These are phyloP conservation scores for Erebia epiphron DNA, from an alignment of 2,888 invertebrate genomes.

Conservation along the genomic window DNA sequence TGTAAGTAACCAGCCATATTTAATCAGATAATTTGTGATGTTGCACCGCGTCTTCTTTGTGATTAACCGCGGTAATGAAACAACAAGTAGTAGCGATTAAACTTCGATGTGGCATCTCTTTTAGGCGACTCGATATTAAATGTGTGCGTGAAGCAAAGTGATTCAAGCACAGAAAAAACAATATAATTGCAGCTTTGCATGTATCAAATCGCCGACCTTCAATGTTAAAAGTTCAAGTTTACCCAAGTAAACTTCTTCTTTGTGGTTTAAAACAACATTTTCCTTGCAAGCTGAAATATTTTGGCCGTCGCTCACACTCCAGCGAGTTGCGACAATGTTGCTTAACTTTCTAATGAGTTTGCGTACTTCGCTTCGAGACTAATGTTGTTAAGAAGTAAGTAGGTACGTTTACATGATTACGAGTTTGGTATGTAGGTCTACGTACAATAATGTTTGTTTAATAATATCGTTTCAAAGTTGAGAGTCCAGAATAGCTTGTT, in stretches of 20 bases:
- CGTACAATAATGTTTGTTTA: not conserved
- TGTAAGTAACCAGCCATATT: too few relatives aligned
- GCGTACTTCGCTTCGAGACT: conserved; percentile 22
- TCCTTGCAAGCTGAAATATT: conserved; percentile 8
- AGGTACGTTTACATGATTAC: conserved; percentile 10
- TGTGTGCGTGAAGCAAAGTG: too few relatives aligned
- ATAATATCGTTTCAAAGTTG: not conserved
- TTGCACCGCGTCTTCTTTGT: too few relatives aligned
- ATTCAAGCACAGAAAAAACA: too few relatives aligned
- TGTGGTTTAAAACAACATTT: not conserved
- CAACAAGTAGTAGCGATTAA: too few relatives aligned
- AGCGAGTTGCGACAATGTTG: conserved; percentile 39
- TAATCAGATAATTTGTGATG: too few relatives aligned
- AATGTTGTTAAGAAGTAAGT: conserved; percentile 20
- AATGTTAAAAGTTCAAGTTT: too few relatives aligned
- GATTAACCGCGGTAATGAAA: too few relatives aligned
- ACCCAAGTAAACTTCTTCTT: not conserved
- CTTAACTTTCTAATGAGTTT: conserved; percentile 42
- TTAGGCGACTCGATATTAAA: too few relatives aligned
- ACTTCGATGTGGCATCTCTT: too few relatives aligned
- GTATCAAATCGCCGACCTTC: too few relatives aligned
- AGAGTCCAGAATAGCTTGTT: not conserved
- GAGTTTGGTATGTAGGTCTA: conserved; percentile 2
- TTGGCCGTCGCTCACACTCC: conserved; percentile 23
- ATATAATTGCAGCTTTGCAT: too few relatives aligned